phyloP scores from a whole-genome alignment of 2,113 vertebrate genomes.

The Hirundichthys speculiger region DNA sequence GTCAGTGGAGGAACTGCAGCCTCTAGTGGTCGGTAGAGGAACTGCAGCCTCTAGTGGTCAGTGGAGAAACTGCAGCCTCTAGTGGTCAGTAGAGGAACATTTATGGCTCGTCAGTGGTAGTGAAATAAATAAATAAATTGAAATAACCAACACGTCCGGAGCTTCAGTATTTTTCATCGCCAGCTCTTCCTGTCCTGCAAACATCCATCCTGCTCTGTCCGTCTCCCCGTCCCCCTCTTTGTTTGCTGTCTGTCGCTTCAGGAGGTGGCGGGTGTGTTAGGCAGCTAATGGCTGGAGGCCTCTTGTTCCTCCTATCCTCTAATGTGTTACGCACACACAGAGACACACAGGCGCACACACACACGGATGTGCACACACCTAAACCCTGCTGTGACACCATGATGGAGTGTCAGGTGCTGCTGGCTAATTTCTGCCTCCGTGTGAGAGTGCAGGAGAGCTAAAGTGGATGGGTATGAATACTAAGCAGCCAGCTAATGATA shows the following conservation, averaged over 20 bases:
- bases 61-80: no score
- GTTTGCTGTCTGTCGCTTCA: conserved; percentile 44
- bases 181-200: no score
- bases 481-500: conserved; percentile 81
- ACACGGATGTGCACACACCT: conserved; percentile 54
- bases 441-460: conserved; percentile 63
- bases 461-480: conserved; percentile 79
- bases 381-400: conserved; percentile 76
- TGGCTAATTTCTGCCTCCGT: conserved; percentile 69
- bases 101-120: no score
- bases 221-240: conserved; percentile 8
- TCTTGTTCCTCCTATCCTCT: conserved; percentile 68
- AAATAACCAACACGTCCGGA: no score
- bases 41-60: no score
- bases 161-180: no score
- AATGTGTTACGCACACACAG: conserved; percentile 73
- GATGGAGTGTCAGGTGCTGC: conserved; percentile 86
- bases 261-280: conserved; percentile 68
- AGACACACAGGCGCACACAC: conserved; percentile 17
- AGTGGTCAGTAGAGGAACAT: no score
- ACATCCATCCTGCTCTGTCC: no score
- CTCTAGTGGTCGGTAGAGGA: no score
- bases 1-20: no score
- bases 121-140: no score
- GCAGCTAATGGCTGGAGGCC: conserved; percentile 82